phyloP scores from a whole-genome alignment of 2,113 vertebrate species.

The Scolopax mira region DNA sequence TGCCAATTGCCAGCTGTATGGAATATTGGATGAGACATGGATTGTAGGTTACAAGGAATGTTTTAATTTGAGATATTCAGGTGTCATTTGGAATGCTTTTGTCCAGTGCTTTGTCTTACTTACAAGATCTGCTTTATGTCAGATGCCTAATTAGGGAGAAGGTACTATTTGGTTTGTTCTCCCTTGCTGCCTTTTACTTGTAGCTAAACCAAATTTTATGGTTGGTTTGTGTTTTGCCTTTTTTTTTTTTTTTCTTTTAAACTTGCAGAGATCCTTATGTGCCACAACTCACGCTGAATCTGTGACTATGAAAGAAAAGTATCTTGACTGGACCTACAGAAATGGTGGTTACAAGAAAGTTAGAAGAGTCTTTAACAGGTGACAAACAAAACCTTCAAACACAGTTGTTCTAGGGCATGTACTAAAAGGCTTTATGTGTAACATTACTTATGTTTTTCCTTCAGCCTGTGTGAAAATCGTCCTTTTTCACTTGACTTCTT shows the following conservation, averaged over 20 bases:
- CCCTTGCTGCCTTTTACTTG: neutral
- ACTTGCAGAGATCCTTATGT: slow-evolving; percentile 80
- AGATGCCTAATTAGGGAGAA: neutral
- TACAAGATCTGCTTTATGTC: neutral
- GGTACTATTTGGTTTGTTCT: neutral
- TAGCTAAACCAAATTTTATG: neutral
- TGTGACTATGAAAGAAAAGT: slow-evolving; percentile 85
- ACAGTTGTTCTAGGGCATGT: neutral
- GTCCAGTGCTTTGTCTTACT: neutral
- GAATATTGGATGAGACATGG: neutral
- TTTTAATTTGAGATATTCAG: neutral
- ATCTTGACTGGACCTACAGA: slow-evolving; percentile 89
- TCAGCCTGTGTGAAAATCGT: slow-evolving; percentile 86
- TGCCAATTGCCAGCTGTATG: neutral
- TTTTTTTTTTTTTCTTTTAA: neutral
- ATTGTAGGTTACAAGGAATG: neutral
- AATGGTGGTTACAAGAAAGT: slow-evolving; percentile 86
- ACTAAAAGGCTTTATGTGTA: neutral
- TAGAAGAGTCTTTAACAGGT: slow-evolving; percentile 89
- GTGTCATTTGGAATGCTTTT: neutral
- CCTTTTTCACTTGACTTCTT: slow-evolving; percentile 90
- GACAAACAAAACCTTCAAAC: neutral
- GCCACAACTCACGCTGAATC: slow-evolving; percentile 75
- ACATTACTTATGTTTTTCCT: neutral
- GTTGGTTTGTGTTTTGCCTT: neutral